Percentiles rank a stretch among this genome's conserved stretches.
Evolutionary conservation across 92 coral and sea anemone species (phyloP).

Genomic region (Umimayanthus chanpuru): DNA sequence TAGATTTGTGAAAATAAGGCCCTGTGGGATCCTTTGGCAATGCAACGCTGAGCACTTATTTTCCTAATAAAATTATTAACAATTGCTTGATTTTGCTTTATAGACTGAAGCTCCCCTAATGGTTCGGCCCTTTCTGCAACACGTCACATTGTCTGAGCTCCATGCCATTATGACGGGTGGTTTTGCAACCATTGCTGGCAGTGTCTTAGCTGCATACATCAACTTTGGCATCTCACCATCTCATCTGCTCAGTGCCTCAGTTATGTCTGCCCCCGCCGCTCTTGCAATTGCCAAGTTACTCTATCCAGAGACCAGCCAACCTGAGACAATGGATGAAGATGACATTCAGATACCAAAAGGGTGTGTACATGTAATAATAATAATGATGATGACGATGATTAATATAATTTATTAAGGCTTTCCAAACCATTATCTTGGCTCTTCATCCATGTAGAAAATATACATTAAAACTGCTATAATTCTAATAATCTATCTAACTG

Average conservation of each 20-base stretch:
- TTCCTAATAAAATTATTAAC: not conserved
- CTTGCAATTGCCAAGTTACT: slow-evolving; percentile 89
- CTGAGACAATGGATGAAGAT: slow-evolving; percentile 75
- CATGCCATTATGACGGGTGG: slow-evolving; percentile 98
- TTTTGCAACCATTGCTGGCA: slow-evolving; percentile 97
- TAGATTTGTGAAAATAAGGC: too few relatives aligned
- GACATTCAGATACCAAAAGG: slow-evolving; percentile 79
- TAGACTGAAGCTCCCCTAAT: slow-evolving; percentile 94
- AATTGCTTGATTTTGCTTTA: not conserved
- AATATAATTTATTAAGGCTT: too few relatives aligned
- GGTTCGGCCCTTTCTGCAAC: slow-evolving; percentile 83
- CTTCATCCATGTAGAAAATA: too few relatives aligned
- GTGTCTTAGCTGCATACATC: slow-evolving; percentile 94
- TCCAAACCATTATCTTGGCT: too few relatives aligned
- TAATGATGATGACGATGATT: too few relatives aligned
- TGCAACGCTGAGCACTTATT: not conserved
- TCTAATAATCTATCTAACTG: too few relatives aligned
- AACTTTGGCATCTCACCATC: slow-evolving; percentile 91
- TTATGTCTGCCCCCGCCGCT: slow-evolving; percentile 99
- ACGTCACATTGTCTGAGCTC: slow-evolving; percentile 92
- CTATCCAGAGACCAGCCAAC: slow-evolving; percentile 88
- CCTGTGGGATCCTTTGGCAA: too few relatives aligned
- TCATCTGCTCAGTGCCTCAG: slow-evolving; percentile 91
- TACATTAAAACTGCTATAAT: too few relatives aligned
- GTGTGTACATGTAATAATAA: slow-evolving; percentile 30